phyloP scores from a whole-genome alignment of 2,113 vertebrate species.

The Chamaetylas fuelleborni region DNA sequence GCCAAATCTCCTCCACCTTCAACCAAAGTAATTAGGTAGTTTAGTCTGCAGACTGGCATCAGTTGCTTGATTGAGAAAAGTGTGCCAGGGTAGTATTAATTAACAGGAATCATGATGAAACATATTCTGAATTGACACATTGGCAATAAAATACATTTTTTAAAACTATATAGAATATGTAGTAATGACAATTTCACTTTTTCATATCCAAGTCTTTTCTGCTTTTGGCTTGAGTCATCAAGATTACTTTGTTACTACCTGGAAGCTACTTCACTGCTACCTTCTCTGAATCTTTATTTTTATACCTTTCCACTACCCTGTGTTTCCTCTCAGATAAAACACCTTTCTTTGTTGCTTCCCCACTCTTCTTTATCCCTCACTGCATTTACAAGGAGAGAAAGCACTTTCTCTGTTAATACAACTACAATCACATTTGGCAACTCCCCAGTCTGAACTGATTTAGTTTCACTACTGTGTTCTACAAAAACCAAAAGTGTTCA shows the following conservation, averaged over 20 bases:
- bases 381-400: background rate
- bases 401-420: background rate
- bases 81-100: background rate
- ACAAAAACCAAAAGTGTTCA: accelerated
- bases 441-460: background rate
- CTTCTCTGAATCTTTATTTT: background rate
- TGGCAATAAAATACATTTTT: background rate
- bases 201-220: background rate
- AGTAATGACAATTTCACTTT: too few species aligned
- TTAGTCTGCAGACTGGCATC: background rate
- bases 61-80: background rate
- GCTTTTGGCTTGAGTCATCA: background rate
- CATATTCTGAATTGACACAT: background rate
- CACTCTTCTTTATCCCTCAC: background rate
- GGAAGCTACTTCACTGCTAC: background rate
- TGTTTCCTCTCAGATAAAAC: background rate
- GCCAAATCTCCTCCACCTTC: background rate
- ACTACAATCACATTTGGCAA: background rate
- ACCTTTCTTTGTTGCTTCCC: background rate
- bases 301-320: background rate
- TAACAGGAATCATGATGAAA: background rate
- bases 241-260: background rate
- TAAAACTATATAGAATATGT: background rate
- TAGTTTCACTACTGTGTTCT: background rate
- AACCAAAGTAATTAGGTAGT: background rate